A percentile compares a stretch with the other conserved stretches of the same genome.
Conservation (phyloP, 64 coral and sea anemone genomes). For the Actinia equina region DNA sequence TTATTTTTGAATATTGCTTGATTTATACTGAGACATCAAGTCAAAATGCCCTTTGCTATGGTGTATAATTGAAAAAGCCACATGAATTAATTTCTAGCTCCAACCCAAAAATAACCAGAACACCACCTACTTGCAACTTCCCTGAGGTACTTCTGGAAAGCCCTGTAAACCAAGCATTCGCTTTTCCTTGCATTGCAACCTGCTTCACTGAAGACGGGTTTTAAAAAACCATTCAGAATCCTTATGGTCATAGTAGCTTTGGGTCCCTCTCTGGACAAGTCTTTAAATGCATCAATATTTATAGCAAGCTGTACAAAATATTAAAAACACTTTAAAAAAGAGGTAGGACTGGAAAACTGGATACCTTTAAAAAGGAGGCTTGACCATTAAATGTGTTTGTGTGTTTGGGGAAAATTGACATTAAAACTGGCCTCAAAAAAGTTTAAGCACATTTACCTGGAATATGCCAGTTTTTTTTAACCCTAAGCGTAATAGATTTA, state of each 20-base stretch:
- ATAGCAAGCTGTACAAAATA: not conserved
- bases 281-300: not conserved
- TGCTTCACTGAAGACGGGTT: slow-evolving; percentile 36
- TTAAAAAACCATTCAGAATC: not conserved
- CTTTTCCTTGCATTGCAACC: slow-evolving; percentile 29
- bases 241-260: not conserved
- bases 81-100: too few species aligned
- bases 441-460: not conserved
- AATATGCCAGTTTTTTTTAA: not conserved
- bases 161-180: slow-evolving; percentile 24
- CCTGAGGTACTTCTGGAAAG: slow-evolving; percentile 31
- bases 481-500: not conserved
- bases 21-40: too few species aligned
- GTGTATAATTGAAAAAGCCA: too few species aligned
- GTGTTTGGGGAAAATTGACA: not conserved
- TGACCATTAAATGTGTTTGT: not conserved
- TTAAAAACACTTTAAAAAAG: not conserved
- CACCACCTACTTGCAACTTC: too few species aligned
- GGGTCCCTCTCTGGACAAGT: slow-evolving; percentile 1
- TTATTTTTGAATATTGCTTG: too few species aligned
- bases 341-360: not conserved
- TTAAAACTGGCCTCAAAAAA: not conserved
- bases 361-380: not conserved
- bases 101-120: too few species aligned
- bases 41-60: too few species aligned